Conservation (phyloP, 2,888 invertebrate genomes). For the Rhimphoctona megacephalus region DNA sequence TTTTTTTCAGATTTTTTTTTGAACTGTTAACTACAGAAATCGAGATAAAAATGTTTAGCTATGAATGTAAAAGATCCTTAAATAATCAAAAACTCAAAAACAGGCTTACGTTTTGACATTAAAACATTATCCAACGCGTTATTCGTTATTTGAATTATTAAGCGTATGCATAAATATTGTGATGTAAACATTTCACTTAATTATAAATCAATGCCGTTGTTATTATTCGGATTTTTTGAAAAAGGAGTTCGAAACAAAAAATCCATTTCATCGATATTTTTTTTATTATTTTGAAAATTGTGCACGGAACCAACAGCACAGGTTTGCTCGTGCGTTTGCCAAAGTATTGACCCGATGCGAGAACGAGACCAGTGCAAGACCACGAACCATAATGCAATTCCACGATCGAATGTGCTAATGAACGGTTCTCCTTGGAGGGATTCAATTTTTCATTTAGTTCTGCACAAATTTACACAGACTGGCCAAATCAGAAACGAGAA, state of each 20-base stretch:
- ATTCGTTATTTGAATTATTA: no score
- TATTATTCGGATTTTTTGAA: background rate
- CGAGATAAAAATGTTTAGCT: background rate
- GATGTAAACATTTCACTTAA: background rate
- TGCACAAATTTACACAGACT: background rate
- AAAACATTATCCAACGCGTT: no score
- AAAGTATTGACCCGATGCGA: conserved; percentile 56
- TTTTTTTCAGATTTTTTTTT: no score
- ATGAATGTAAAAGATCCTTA: background rate
- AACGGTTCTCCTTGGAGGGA: conserved; percentile 32
- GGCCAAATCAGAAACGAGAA: background rate
- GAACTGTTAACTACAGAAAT: background rate
- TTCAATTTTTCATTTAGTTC: background rate
- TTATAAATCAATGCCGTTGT: no score
- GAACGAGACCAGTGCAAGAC: conserved; percentile 22
- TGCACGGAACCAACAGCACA: background rate
- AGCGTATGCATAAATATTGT: background rate
- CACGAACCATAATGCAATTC: conserved; percentile 47
- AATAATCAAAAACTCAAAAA: background rate
- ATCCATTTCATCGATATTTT: background rate
- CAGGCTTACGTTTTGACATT: background rate
- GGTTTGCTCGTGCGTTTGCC: conserved; percentile 18
- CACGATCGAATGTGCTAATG: conserved; percentile 50
- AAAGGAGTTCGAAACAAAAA: background rate
- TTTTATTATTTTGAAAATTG: background rate